These are phyloP conservation scores for Platerodrilus igneus DNA, from an alignment of 2,888 invertebrate genomes.

Conservation along the genomic window DNA sequence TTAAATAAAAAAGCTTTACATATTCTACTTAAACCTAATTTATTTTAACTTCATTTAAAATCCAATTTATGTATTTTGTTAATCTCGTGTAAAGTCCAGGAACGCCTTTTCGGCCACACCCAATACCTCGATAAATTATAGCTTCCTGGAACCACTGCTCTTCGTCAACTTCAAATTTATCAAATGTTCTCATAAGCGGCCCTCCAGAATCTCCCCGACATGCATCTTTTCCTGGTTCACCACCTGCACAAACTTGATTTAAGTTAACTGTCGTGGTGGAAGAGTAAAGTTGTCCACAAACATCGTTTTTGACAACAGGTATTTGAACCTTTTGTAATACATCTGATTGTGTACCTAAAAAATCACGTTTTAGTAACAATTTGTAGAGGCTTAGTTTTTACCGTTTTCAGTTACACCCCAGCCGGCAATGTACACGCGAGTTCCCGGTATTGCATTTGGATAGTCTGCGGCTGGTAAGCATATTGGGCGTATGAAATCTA, in stretches of 20 bases:
- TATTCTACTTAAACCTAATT: not conserved
- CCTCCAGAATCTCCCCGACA: constrained; percentile 12
- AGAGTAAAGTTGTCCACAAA: not conserved
- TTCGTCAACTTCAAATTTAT: constrained; percentile 5
- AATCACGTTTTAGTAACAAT: not conserved
- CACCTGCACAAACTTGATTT: constrained; percentile 12
- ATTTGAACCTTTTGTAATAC: constrained; percentile 10
- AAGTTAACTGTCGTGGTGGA: constrained; percentile 5
- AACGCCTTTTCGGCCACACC: constrained; percentile 61
- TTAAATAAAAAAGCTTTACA: not conserved
- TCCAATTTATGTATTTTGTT: constrained; percentile 12
- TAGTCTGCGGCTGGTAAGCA: not conserved
- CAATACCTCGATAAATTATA: constrained; percentile 65
- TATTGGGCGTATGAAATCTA: constrained; percentile 2
- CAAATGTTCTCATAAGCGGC: constrained; percentile 7
- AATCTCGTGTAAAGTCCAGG: constrained; percentile 64
- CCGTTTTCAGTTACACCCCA: constrained; percentile 10
- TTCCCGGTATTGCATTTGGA: not conserved
- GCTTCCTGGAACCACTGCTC: constrained; percentile 55
- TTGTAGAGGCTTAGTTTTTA: not conserved
- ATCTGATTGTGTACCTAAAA: constrained; percentile 6
- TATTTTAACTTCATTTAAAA: constrained; percentile 7
- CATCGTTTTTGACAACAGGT: not conserved
- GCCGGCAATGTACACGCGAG: not conserved
- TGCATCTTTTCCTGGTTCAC: constrained; percentile 10